A percentile compares a stretch with the other conserved stretches of the same genome.
Evolutionary conservation across 2,888 invertebrate species (phyloP).

Genomic region (Drosophila conformis): DNA sequence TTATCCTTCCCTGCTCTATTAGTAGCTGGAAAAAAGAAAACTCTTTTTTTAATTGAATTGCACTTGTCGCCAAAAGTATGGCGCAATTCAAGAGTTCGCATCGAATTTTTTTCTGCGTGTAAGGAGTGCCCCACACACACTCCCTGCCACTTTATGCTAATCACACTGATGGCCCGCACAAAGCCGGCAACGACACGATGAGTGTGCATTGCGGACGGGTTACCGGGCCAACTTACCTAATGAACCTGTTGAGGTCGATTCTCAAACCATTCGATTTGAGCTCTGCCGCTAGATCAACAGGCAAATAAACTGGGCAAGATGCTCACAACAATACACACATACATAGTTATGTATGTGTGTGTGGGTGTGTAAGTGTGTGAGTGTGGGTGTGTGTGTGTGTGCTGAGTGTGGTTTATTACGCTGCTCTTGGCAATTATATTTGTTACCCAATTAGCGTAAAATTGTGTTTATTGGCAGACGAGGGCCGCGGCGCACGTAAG

Average conservation of each 20-base stretch:
- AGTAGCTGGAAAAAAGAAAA: neutral
- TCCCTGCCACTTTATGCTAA: slow-evolving; percentile 47
- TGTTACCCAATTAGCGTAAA: slow-evolving; percentile 82
- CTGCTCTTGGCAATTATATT: slow-evolving; percentile 83
- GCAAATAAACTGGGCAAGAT: slow-evolving; percentile 39
- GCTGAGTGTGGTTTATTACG: slow-evolving; percentile 75
- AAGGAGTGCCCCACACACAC: neutral
- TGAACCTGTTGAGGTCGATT: slow-evolving; percentile 76
- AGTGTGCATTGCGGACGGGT: slow-evolving; percentile 36
- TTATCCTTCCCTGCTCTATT: accelerated
- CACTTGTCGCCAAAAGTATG: neutral
- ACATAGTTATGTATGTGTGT: slow-evolving; percentile 46
- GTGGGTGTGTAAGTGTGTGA: slow-evolving; percentile 20
- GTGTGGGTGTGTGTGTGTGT: slow-evolving; percentile 2
- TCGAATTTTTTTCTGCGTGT: neutral
- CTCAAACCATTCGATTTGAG: slow-evolving; percentile 42
- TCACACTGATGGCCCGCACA: slow-evolving; percentile 51
- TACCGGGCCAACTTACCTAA: slow-evolving; percentile 70
- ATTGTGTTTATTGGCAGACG: slow-evolving; percentile 81
- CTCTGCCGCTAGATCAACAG: slow-evolving; percentile 43
- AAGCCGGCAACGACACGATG: slow-evolving; percentile 1
- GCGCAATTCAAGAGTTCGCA: neutral
- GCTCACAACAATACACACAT: slow-evolving; percentile 48
- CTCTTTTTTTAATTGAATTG: neutral
- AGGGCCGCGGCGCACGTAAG: slow-evolving; percentile 36